A percentile compares a stretch with the other conserved stretches of the same genome.
These are phyloP conservation scores for Heliconius ismenius DNA, from an alignment of 2,888 invertebrate species.

Conservation along the genomic window DNA sequence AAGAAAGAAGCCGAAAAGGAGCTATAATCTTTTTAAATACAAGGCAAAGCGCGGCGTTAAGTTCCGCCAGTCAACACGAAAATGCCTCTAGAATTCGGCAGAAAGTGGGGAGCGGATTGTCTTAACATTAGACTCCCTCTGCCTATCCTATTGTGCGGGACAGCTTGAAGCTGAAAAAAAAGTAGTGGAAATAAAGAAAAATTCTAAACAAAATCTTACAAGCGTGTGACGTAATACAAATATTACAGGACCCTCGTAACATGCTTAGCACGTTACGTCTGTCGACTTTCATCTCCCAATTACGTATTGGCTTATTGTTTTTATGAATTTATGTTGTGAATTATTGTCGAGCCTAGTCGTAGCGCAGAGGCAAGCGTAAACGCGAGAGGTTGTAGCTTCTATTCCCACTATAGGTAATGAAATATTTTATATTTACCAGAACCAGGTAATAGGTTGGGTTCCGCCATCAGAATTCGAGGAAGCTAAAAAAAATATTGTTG, in stretches of 20 bases:
- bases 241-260: conserved; percentile 10
- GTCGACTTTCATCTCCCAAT: conserved; percentile 10
- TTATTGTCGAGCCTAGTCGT: background rate
- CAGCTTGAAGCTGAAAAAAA: no score
- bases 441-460: no score
- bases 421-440: no score
- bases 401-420: no score
- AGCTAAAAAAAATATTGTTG: no score
- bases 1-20: no score
- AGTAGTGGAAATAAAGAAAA: background rate
- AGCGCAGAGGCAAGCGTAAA: no score
- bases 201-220: background rate
- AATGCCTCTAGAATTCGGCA: background rate
- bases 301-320: conserved; percentile 13
- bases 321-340: background rate
- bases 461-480: no score
- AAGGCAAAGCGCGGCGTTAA: no score
- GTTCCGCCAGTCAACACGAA: no score
- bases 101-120: background rate
- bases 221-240: background rate
- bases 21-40: no score
- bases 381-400: no score
- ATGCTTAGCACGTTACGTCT: background rate
- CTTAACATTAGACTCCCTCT: background rate
- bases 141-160: background rate